Conservation (phyloP, 2,888 invertebrate genomes). For the Agrotis puta region DNA sequence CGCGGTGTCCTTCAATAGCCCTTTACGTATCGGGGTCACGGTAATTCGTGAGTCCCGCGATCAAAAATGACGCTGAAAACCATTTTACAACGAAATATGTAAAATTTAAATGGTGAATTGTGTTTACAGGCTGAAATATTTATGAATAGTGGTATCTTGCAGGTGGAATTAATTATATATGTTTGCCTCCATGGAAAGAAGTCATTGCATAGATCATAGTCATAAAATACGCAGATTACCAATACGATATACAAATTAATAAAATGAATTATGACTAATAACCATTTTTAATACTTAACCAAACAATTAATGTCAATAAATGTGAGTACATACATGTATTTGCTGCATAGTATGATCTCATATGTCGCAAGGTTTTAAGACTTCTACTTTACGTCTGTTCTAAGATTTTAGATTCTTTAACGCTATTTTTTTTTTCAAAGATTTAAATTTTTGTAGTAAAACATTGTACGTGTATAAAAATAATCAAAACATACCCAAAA, state of each 20-base stretch:
- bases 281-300: no score
- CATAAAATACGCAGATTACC: background rate
- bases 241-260: background rate
- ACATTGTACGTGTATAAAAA: background rate
- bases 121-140: no score
- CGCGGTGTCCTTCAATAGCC: no score
- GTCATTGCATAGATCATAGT: no score
- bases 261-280: background rate
- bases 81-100: no score
- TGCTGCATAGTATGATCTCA: constrained; percentile 5
- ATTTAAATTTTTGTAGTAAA: background rate
- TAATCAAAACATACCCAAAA: background rate
- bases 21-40: no score
- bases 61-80: no score
- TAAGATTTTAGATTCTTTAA: constrained; percentile 18
- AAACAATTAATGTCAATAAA: background rate
- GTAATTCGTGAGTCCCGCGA: no score
- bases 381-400: constrained; percentile 33
- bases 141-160: no score
- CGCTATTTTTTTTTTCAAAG: background rate
- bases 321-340: background rate
- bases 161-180: no score
- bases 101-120: no score
- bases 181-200: no score
- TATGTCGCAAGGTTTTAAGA: constrained; percentile 37